Base-by-base conservation (phyloP, 2,888 invertebrate species). In the Drosophila formosana region DNA sequence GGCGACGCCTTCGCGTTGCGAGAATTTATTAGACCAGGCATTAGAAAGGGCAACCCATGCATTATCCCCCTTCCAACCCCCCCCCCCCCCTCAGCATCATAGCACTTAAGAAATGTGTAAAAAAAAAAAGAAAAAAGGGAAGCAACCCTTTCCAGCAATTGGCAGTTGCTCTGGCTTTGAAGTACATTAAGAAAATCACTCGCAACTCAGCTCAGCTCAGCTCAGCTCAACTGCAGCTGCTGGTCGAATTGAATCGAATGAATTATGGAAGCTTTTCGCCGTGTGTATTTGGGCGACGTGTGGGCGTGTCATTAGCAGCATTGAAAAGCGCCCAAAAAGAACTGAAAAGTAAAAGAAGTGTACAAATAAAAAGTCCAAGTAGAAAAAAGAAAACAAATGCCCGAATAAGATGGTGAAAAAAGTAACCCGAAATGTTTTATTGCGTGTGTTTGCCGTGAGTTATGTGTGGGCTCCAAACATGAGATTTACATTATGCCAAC, bases 241-340 rank as follows among this genome's bases (percentile, higher is more conserved):
- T 85, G 86, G 78, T 74, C 85, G 85, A 81, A 84, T 79, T 78
- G 78, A 88, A 88, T 78, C 80, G 87, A 88, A 82, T 88, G 18
- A 18, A 18, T 86, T 80, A 76, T 76, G 62, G 73, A 47, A 39
- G 26, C 46, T 13, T 47, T 28, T 52, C 13, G 18, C 11, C 45
- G 57, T 39, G 28, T 9, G 39, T 57, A 46, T 9, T 1, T 43
- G 53, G 43, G 62, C 32, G 39, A 47, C 23, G 43, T 43, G 47
- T 63, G 49, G 60, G 75, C 57, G 58, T 73, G 68, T 72, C 73
- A 77, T 77, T 75, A 78, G 78, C 78, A 49, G 56, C 45, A n/a
- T n/a, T n/a, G n/a, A n/a, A n/a, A n/a, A n/a, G n/a, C n/a, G n/a
- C n/a, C n/a, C n/a, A 43, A 49, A 25, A 28, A 28, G 41, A 41